These are phyloP conservation scores for Cassiopea andromeda DNA, from an alignment of 30 jellyfish, hydroid and myxozoan genomes.

Conservation along the genomic window DNA sequence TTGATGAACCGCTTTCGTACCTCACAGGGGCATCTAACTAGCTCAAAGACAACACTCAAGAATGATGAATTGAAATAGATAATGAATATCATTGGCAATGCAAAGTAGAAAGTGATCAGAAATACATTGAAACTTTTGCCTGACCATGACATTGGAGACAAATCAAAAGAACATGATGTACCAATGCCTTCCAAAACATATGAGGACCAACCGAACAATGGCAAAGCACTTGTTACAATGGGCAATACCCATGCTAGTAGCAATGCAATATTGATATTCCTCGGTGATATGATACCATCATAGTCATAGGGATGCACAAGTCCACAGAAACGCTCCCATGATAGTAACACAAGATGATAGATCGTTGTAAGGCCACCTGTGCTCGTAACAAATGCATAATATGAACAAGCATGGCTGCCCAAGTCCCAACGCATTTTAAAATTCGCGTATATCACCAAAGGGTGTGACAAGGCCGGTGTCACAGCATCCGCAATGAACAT, in stretches of 20 bases:
- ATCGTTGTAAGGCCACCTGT: slow-evolving; percentile 27
- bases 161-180: slow-evolving; percentile 13
- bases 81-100: neutral
- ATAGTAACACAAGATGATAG: slow-evolving; percentile 29
- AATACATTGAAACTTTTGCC: slow-evolving; percentile 7
- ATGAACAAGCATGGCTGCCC: slow-evolving; percentile 17
- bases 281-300: neutral
- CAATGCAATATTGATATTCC: neutral
- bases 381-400: slow-evolving; percentile 12
- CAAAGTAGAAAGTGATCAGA: neutral
- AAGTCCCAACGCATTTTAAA: neutral
- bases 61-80: neutral
- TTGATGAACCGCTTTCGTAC: neutral
- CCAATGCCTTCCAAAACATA: slow-evolving; percentile 23
- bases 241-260: slow-evolving; percentile 1
- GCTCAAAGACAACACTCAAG: slow-evolving; percentile 18
- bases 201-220: slow-evolving; percentile 30
- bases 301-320: slow-evolving; percentile 7
- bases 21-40: slow-evolving; percentile 10
- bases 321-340: slow-evolving; percentile 16
- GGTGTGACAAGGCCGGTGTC: neutral
- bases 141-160: slow-evolving; percentile 9
- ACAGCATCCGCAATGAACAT: slow-evolving; percentile 13
- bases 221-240: neutral
- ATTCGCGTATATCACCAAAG: slow-evolving; percentile 8